Percentiles rank a stretch among this genome's conserved stretches.
These are phyloP conservation scores for Brenthis daphne DNA, from an alignment of 2,888 invertebrate species.

Conservation along the genomic window DNA sequence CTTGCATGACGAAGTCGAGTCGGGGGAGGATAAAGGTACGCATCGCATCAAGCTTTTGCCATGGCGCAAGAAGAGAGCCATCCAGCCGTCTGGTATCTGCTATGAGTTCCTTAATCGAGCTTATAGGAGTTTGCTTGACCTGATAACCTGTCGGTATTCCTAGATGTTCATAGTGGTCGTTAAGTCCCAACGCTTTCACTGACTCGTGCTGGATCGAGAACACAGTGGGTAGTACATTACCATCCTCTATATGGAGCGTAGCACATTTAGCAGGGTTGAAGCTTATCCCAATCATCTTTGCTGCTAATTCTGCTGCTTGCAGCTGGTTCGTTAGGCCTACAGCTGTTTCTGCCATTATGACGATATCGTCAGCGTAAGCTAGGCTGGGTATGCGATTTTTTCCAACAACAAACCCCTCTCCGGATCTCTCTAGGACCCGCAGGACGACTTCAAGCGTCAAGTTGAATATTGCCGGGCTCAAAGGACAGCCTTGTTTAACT, in stretches of 20 bases:
- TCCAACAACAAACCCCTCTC: neutral
- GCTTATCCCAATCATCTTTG: neutral
- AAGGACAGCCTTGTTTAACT: neutral
- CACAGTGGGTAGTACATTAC: neutral
- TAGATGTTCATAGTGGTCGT: neutral
- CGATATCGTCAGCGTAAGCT: neutral
- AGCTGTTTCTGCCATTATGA: neutral
- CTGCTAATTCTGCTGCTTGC: neutral
- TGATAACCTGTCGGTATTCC: neutral
- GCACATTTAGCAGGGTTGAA: neutral
- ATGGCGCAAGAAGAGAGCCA: neutral
- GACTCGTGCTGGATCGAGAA: neutral
- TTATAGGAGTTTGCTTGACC: neutral
- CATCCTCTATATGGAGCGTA: neutral
- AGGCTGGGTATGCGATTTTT: neutral
- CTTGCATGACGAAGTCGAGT: neutral
- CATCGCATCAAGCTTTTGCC: conserved; percentile 4
- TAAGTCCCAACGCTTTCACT: neutral
- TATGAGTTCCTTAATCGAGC: neutral
- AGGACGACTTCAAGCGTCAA: neutral
- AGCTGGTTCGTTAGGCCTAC: neutral
- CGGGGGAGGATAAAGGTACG: neutral
- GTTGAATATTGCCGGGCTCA: neutral
- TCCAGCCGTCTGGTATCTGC: neutral
- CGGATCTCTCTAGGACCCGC: neutral